Evolutionary conservation across 2,113 vertebrate species (phyloP).

Genomic region (Aramus guarauna): DNA sequence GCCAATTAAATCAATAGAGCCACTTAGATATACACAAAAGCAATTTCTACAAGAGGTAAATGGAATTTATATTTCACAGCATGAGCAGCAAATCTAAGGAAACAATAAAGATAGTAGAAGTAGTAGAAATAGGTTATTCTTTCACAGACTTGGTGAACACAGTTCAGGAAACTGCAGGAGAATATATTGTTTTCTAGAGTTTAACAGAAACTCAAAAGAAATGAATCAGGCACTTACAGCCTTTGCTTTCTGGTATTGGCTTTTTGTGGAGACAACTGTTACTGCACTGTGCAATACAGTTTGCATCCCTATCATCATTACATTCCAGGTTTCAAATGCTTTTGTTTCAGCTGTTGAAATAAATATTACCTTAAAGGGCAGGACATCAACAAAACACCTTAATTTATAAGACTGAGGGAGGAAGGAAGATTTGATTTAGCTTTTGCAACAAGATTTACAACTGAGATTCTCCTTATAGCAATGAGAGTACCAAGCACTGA

Average conservation of each 20-base stretch:
- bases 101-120: background rate
- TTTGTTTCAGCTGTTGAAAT: background rate
- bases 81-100: background rate
- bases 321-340: background rate
- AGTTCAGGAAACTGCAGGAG: background rate
- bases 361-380: background rate
- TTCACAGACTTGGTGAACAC: background rate
- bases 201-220: background rate
- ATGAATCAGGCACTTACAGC: background rate
- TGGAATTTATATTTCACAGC: background rate
- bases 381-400: background rate
- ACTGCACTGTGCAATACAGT: background rate
- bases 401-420: fast-evolving
- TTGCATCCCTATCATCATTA: background rate
- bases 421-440: background rate
- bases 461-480: background rate
- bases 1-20: background rate
- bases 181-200: background rate
- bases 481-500: background rate
- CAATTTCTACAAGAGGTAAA: background rate
- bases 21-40: background rate
- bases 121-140: background rate
- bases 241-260: background rate
- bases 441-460: background rate
- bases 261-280: background rate